A percentile compares a stretch with the other conserved stretches of the same genome.
These are phyloP conservation scores for Acromyrmex charruanus DNA, from an alignment of 1,140 invertebrate species.

Conservation along the genomic window DNA sequence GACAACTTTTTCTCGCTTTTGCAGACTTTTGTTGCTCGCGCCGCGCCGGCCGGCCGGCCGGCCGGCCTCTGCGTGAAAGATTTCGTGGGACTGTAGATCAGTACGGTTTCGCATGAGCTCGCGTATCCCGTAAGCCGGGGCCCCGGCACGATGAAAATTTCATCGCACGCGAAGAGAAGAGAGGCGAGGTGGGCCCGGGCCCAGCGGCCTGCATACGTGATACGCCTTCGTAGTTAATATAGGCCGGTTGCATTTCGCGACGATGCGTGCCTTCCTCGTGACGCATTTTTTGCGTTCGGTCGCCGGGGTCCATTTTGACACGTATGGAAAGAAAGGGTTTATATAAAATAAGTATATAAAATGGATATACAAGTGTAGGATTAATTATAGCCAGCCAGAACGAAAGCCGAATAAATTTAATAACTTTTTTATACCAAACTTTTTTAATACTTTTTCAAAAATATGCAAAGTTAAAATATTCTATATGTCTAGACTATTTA, in stretches of 20 bases:
- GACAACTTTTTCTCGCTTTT: constrained; percentile 76
- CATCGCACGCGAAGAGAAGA: constrained; percentile 74
- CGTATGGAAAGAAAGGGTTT: background rate
- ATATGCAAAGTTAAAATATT: too few relatives aligned
- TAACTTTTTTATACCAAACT: background rate
- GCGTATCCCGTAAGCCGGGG: constrained; percentile 59
- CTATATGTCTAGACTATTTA: background rate
- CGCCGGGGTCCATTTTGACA: constrained; percentile 8
- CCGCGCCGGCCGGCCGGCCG: constrained; percentile 40
- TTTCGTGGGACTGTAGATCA: constrained; percentile 72
- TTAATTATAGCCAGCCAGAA: background rate
- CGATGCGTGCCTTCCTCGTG: constrained; percentile 51
- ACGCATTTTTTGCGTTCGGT: constrained; percentile 43
- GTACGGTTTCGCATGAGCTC: constrained; percentile 72
- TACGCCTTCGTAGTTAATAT: constrained; percentile 80
- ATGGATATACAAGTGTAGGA: background rate
- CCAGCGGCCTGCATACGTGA: constrained; percentile 80
- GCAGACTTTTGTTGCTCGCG: constrained; percentile 70
- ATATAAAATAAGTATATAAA: background rate
- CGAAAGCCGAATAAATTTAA: background rate
- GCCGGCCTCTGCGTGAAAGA: constrained; percentile 53
- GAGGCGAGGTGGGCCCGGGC: constrained; percentile 73
- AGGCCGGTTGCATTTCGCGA: constrained; percentile 77
- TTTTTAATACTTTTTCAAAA: background rate
- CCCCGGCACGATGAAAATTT: constrained; percentile 77